A percentile compares a stretch with the other conserved stretches of the same genome.
Evolutionary conservation across 1,140 invertebrate genomes (phyloP).

Genomic region (Cherax quadricarinatus): DNA sequence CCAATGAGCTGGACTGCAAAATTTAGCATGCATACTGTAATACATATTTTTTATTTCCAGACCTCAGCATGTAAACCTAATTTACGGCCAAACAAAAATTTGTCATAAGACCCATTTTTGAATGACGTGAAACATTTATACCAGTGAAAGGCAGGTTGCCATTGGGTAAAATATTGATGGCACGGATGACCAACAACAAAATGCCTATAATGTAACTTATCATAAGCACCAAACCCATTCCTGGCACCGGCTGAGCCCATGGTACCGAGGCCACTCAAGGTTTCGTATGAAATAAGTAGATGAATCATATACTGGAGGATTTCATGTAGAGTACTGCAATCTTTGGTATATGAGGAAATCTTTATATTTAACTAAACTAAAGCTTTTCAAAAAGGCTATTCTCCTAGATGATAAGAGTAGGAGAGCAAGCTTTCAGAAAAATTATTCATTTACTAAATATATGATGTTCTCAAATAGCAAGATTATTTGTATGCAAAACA

Average conservation of each 20-base stretch:
- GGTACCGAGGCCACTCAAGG: slow-evolving; percentile 63
- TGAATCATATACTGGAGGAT: not conserved
- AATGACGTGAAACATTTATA: not conserved
- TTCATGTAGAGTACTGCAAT: not conserved
- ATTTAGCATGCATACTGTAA: not conserved
- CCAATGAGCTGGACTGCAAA: slow-evolving; percentile 33
- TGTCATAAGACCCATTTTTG: not conserved
- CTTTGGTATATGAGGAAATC: not conserved
- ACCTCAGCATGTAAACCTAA: not conserved
- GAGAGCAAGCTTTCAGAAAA: slow-evolving; percentile 8
- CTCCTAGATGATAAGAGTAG: slow-evolving; percentile 13
- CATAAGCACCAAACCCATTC: slow-evolving; percentile 63
- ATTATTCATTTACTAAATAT: slow-evolving; percentile 4
- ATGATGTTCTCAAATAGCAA: not conserved
- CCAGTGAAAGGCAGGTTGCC: not conserved
- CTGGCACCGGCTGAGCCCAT: slow-evolving; percentile 70
- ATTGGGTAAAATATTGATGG: slow-evolving; percentile 48
- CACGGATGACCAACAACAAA: slow-evolving; percentile 33
- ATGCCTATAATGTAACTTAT: slow-evolving; percentile 25
- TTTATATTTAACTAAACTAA: not conserved
- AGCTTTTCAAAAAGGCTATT: slow-evolving; percentile 13
- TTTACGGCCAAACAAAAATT: not conserved
- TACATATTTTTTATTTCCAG: not conserved
- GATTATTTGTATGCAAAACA: not conserved
- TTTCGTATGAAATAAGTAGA: slow-evolving; percentile 55